phyloP scores from a whole-genome alignment of 1,140 invertebrate genomes.

The Rhynchophorus ferrugineus region DNA sequence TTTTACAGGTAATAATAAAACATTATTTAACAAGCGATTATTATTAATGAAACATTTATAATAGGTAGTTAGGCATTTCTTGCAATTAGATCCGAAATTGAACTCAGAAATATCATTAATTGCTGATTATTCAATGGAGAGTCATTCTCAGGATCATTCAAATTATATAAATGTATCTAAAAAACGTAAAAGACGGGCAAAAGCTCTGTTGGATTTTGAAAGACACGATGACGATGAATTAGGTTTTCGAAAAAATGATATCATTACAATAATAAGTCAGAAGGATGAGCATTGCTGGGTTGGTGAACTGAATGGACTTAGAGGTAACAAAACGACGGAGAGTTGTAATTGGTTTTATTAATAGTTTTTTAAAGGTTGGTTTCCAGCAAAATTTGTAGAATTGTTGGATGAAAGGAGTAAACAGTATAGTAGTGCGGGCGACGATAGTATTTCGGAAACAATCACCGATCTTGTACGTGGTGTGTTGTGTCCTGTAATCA shows the following conservation, averaged over 20 bases:
- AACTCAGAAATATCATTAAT: slow-evolving; percentile 65
- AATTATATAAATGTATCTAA: slow-evolving; percentile 87
- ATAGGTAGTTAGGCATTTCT: slow-evolving; percentile 82
- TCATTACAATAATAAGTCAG: slow-evolving; percentile 94
- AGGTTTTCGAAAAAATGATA: slow-evolving; percentile 96
- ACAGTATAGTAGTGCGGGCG: slow-evolving; percentile 91
- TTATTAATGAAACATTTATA: slow-evolving; percentile 34
- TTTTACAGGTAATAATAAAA: slow-evolving; percentile 53
- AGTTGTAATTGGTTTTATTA: background rate
- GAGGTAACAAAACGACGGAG: slow-evolving; percentile 49
- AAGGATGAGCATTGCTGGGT: slow-evolving; percentile 99
- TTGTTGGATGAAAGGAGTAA: slow-evolving; percentile 95
- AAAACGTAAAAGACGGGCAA: slow-evolving; percentile 82
- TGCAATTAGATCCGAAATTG: slow-evolving; percentile 69
- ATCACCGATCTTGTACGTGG: slow-evolving; percentile 95
- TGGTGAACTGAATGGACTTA: slow-evolving; percentile 93
- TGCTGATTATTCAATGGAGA: slow-evolving; percentile 93
- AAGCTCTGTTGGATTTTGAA: slow-evolving; percentile 96
- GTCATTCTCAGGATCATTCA: slow-evolving; percentile 88
- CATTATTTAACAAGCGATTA: slow-evolving; percentile 1
- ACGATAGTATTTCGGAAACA: slow-evolving; percentile 92
- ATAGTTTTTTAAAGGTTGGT: slow-evolving; percentile 67
- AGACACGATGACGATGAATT: slow-evolving; percentile 97
- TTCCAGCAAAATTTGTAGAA: slow-evolving; percentile 97
- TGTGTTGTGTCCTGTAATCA: slow-evolving; percentile 86